These are phyloP conservation scores for Patella caerulea DNA, from an alignment of 2,888 invertebrate species.

Conservation along the genomic window DNA sequence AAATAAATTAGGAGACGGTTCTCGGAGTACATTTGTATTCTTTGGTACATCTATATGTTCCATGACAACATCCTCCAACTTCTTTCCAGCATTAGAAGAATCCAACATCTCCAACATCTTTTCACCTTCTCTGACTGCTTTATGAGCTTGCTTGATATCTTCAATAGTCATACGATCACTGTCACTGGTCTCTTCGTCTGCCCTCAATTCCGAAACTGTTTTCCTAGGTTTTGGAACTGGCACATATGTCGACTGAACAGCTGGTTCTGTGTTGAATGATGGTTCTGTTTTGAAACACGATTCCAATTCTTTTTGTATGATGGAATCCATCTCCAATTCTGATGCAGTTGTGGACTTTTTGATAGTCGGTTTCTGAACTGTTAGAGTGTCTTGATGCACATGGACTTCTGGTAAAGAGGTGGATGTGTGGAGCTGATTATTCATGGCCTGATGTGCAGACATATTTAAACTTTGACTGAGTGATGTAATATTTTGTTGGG, in stretches of 20 bases:
- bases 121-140: background rate
- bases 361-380: slow-evolving; percentile 35
- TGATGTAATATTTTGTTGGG: slow-evolving; percentile 26
- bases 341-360: slow-evolving; percentile 26
- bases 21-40: background rate
- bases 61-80: background rate
- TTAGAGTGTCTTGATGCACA: slow-evolving; percentile 32
- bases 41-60: background rate
- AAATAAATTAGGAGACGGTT: background rate
- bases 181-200: background rate
- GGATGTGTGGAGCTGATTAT: slow-evolving; percentile 21
- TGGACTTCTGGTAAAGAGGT: slow-evolving; percentile 39
- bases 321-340: slow-evolving; percentile 1
- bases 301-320: too few relatives aligned
- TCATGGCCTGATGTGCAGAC: slow-evolving; percentile 22
- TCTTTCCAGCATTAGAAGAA: slow-evolving; percentile 3
- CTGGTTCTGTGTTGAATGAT: background rate
- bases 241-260: background rate
- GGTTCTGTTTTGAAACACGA: too few relatives aligned
- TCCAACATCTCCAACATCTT: background rate
- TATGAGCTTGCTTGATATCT: slow-evolving; percentile 5
- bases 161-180: background rate
- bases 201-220: background rate
- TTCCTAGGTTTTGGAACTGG: background rate
- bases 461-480: slow-evolving; percentile 32